Conservation (phyloP, 2,797 vertebrate species). For the Lagodon rhomboides region DNA sequence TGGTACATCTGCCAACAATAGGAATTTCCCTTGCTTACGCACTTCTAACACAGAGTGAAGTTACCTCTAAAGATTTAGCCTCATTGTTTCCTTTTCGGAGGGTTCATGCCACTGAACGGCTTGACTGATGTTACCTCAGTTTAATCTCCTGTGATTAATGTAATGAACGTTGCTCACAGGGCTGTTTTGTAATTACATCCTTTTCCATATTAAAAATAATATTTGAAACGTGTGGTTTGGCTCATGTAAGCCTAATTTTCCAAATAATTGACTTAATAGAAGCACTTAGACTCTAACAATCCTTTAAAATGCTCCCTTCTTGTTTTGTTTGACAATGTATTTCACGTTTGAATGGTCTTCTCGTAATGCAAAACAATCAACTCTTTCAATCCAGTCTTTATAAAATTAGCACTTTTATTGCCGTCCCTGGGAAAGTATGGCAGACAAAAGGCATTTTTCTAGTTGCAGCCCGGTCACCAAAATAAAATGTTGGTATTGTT, state of each 20-base stretch:
- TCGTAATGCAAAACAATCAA: neutral
- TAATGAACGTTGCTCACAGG: constrained; percentile 60
- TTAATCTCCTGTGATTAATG: constrained; percentile 68
- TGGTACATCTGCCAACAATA: constrained; percentile 85
- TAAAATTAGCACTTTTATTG: neutral
- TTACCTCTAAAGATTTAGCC: constrained; percentile 72
- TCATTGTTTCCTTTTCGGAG: constrained; percentile 66
- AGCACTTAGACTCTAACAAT: neutral
- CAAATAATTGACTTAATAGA: constrained; percentile 14
- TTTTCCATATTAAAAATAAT: constrained; percentile 44
- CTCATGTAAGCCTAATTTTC: constrained; percentile 25
- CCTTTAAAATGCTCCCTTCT: neutral
- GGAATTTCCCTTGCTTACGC: constrained; percentile 90
- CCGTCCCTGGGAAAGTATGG: neutral
- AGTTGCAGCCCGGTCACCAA: too few species aligned
- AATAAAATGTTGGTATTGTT: too few species aligned
- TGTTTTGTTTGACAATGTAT: neutral
- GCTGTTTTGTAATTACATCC: constrained; percentile 57
- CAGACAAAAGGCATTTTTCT: too few species aligned
- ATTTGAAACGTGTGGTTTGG: constrained; percentile 21
- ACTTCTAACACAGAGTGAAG: constrained; percentile 79
- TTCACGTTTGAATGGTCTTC: neutral
- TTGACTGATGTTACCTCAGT: constrained; percentile 63
- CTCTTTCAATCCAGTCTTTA: neutral
- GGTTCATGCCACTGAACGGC: constrained; percentile 59